Evolutionary conservation across 1,140 invertebrate species (phyloP).

Genomic region (Theocolax elegans): DNA sequence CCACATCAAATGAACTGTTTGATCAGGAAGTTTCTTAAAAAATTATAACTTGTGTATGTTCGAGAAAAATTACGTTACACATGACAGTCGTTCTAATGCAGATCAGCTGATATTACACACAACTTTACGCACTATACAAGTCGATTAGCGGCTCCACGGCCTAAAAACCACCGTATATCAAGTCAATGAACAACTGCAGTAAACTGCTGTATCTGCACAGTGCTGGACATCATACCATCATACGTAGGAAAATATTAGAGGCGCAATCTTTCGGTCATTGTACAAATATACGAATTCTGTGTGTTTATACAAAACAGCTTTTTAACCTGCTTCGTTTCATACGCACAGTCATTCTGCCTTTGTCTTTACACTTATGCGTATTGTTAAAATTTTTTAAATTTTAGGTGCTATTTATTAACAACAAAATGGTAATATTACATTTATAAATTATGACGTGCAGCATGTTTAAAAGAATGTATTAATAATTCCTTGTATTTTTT

Average conservation of each 20-base stretch:
- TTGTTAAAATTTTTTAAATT: constrained; percentile 2
- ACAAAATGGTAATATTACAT: constrained; percentile 7
- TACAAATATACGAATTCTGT: background rate
- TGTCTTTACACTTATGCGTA: background rate
- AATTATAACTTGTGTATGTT: background rate
- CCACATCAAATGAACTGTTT: background rate
- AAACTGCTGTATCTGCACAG: too few relatives aligned
- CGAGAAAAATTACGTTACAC: background rate
- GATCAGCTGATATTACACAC: constrained; percentile 15
- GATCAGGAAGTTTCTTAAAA: background rate
- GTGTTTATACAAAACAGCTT: background rate
- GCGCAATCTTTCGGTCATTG: constrained; percentile 4
- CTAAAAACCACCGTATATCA: too few relatives aligned
- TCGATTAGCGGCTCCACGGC: background rate
- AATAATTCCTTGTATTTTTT: too few relatives aligned
- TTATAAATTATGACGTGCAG: too few relatives aligned
- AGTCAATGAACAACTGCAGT: too few relatives aligned
- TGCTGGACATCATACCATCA: too few relatives aligned
- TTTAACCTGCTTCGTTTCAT: constrained; percentile 8
- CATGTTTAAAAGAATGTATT: too few relatives aligned
- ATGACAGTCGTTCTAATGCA: background rate
- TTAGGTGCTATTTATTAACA: background rate
- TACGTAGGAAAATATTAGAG: background rate
- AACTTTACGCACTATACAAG: background rate
- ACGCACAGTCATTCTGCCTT: constrained; percentile 28